Evolutionary conservation across 2,797 vertebrate genomes (phyloP).

Genomic region (Ptychobarbus kaznakovi): DNA sequence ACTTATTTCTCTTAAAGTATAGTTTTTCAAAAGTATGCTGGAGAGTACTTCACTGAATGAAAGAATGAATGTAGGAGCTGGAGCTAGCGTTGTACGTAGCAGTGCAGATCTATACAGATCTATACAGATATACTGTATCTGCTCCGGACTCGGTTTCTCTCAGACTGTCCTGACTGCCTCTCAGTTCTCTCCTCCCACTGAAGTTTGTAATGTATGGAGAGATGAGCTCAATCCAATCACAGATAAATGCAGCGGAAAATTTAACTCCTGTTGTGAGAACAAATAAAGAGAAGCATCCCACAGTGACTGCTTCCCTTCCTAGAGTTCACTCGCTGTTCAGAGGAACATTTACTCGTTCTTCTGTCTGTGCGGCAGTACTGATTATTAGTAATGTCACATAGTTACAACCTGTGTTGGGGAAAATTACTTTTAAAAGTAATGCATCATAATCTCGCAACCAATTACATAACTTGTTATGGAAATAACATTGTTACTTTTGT

Average conservation of each 20-base stretch:
- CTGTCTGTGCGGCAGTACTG: not conserved
- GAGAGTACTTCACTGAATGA: not conserved
- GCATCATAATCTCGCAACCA: too few species aligned
- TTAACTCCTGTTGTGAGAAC: slow-evolving; percentile 59
- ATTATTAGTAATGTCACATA: not conserved
- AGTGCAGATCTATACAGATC: slow-evolving; percentile 69
- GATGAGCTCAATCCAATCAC: slow-evolving; percentile 68
- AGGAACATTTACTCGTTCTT: not conserved
- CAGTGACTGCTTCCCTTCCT: slow-evolving; percentile 4
- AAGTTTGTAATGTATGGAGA: slow-evolving; percentile 60
- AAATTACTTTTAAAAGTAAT: not conserved
- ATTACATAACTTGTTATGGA: not conserved
- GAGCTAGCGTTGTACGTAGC: slow-evolving; percentile 43
- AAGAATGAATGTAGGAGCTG: not conserved
- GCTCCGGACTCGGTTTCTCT: not conserved
- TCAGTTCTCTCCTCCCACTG: slow-evolving; percentile 44
- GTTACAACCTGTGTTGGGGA: not conserved
- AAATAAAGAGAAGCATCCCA: slow-evolving; percentile 54
- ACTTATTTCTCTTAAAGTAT: not conserved
- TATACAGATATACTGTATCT: slow-evolving; percentile 42
- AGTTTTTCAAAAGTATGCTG: not conserved
- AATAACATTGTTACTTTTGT: not conserved
- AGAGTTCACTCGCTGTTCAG: not conserved
- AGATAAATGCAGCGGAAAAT: slow-evolving; percentile 66
- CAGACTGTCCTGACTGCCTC: slow-evolving; percentile 28